Base-by-base conservation (phyloP, 2,888 invertebrate species). In the Drosophila pseudotalamancana region DNA sequence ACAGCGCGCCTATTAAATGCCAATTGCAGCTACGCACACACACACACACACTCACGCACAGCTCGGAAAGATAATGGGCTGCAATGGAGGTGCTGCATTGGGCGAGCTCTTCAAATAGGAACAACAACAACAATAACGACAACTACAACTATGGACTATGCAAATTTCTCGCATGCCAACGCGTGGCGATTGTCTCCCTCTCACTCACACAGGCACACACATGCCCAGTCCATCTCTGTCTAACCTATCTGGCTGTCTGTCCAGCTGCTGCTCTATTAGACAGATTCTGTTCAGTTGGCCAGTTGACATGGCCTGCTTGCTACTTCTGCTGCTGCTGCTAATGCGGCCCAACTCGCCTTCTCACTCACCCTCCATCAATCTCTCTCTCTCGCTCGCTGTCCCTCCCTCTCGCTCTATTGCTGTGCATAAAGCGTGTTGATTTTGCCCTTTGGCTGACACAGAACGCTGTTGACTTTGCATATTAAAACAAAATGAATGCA, bases 401-500 rank as follows among this genome's bases (percentile, higher is more conserved):
- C 1, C 35, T 18, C 9, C 4, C 11, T 5, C 9, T 16, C 16
- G 5, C 12, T 29, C 6, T 9, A 8, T 34, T 51, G 21, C 32
- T 68, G 40, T 67, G 55, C 61, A 49, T 65, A 66, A 61, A 73
- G 74, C 74, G 61, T 81, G 81, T 85, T 82, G 81, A 81, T 84
- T 78, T 81, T 81, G 77, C 85, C 80, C 80, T 84, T 85, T 77
- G 77, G 79, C 82, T 75, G 75, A 84, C 78, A 81, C 77, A 81
- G 74, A 79, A 83, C 61, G 77, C 71, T 81, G 82, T 84, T 84
- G 82, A 81, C 82, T 81, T 82, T 81, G 85, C 81, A 84, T 85
- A 81, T 81, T 81, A 85, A 84, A 81, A 76, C 79, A 72, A 84
- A 84, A 77, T 79, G 82, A 81, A 84, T 85, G 82, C 81, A 83